Evolutionary conservation across 30 jellyfish, hydroid and myxozoan genomes (phyloP).

Genomic region (Hydractinia echinata): DNA sequence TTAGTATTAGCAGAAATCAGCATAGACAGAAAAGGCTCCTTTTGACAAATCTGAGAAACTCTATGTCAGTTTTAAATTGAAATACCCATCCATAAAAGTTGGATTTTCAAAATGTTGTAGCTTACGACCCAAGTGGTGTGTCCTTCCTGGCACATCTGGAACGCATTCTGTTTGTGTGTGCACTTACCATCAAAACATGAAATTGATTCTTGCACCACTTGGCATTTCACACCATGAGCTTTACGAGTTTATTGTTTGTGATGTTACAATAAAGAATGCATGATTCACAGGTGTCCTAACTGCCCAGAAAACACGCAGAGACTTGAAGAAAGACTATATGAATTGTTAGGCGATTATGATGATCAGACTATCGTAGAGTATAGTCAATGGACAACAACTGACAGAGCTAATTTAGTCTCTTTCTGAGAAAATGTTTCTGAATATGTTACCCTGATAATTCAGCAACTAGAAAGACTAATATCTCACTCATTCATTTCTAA

Average conservation of each 20-base stretch:
- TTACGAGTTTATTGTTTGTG: slow-evolving; percentile 32
- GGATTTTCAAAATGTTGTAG: slow-evolving; percentile 60
- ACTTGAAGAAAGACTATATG: slow-evolving; percentile 28
- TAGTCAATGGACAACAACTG: slow-evolving; percentile 65
- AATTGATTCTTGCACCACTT: slow-evolving; percentile 40
- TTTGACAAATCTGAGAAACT: slow-evolving; percentile 47
- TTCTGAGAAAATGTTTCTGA: slow-evolving; percentile 26
- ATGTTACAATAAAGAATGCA: slow-evolving; percentile 54
- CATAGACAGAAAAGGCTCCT: slow-evolving; percentile 45
- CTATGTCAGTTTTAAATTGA: slow-evolving; percentile 28
- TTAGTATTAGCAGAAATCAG: slow-evolving; percentile 31
- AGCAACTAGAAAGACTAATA: slow-evolving; percentile 34
- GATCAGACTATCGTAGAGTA: slow-evolving; percentile 38
- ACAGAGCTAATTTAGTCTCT: slow-evolving; percentile 45
- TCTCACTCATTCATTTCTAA: slow-evolving; percentile 61
- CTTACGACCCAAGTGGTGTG: slow-evolving; percentile 67
- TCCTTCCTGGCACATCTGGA: slow-evolving; percentile 59
- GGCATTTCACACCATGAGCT: slow-evolving; percentile 32
- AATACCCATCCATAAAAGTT: slow-evolving; percentile 43
- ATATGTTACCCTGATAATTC: slow-evolving; percentile 24
- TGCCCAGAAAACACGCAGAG: slow-evolving; percentile 44
- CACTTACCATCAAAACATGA: slow-evolving; percentile 52
- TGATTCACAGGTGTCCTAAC: slow-evolving; percentile 55
- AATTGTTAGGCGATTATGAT: slow-evolving; percentile 25
- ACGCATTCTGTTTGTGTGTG: slow-evolving; percentile 88